Conservation (phyloP, 2,888 invertebrate genomes). For the Euproctis similis region DNA sequence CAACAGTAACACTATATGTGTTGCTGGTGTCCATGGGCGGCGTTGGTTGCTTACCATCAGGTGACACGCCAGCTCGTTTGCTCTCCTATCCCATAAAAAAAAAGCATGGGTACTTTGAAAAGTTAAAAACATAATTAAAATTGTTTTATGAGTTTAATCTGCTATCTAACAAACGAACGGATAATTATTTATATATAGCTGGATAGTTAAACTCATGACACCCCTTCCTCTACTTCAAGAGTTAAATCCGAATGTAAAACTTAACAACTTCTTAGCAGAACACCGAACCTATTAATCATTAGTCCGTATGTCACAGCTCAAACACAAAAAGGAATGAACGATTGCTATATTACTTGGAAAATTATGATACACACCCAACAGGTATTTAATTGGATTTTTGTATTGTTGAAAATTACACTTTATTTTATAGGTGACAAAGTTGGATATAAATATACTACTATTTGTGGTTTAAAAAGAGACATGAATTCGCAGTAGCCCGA, state of each 20-base stretch:
- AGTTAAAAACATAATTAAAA: no score
- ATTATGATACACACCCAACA: conserved; percentile 14
- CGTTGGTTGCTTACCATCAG: no score
- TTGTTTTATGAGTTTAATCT: no score
- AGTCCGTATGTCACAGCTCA: conserved; percentile 20
- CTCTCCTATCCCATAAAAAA: no score
- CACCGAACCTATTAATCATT: conserved; percentile 33
- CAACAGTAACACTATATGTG: no score
- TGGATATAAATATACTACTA: conserved; percentile 7
- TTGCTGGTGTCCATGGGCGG: no score
- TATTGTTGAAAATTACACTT: conserved; percentile 7
- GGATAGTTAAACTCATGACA: no score
- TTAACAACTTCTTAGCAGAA: conserved; percentile 30
- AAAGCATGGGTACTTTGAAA: no score
- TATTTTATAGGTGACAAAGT: accelerated
- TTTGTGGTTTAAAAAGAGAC: conserved; percentile 7
- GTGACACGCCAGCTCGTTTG: no score
- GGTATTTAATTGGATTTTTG: conserved; percentile 23
- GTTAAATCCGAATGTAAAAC: conserved; percentile 14
- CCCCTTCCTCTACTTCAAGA: no score
- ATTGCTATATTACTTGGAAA: conserved; percentile 35
- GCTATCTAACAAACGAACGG: no score
- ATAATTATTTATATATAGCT: no score
- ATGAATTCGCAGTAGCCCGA: conserved; percentile 17
- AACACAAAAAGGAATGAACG: conserved; percentile 30